A percentile compares a stretch with the other conserved stretches of the same genome.
These are phyloP conservation scores for Stenoptilia bipunctidactyla DNA, from an alignment of 2,888 invertebrate genomes.

Conservation along the genomic window DNA sequence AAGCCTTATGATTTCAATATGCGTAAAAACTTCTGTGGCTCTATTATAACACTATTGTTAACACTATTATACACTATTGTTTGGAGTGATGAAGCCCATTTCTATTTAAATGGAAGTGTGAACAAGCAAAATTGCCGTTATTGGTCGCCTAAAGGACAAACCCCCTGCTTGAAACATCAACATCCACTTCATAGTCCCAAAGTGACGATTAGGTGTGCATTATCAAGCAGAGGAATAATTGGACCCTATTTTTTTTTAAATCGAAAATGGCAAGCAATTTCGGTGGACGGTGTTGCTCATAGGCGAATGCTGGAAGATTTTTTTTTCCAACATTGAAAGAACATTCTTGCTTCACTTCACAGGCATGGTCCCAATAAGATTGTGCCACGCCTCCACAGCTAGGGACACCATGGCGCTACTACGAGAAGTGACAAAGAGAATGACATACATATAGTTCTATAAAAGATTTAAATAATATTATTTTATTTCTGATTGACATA, in stretches of 20 bases:
- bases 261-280: constrained; percentile 3
- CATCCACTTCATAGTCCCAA: constrained; percentile 12
- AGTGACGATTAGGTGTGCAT: constrained; percentile 15
- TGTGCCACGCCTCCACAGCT: constrained; percentile 11
- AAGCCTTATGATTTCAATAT: too few relatives aligned
- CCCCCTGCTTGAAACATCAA: constrained; percentile 14
- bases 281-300: constrained; percentile 9
- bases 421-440: too few relatives aligned
- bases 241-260: constrained; percentile 14
- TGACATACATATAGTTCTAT: too few relatives aligned
- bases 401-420: constrained; percentile 8
- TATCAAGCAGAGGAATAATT: constrained; percentile 14
- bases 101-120: too few relatives aligned
- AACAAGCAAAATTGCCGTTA: too few relatives aligned
- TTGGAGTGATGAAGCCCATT: too few relatives aligned
- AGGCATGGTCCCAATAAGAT: constrained; percentile 12
- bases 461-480: too few relatives aligned
- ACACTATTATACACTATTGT: too few relatives aligned
- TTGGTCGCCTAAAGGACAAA: constrained; percentile 13
- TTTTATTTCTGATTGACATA: too few relatives aligned
- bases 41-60: too few relatives aligned
- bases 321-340: constrained; percentile 7
- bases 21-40: too few relatives aligned
- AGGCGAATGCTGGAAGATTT: constrained; percentile 11
- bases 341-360: constrained; percentile 7